These are phyloP conservation scores for Hoplias malabaricus DNA, from an alignment of 2,113 vertebrate species.

Conservation along the genomic window DNA sequence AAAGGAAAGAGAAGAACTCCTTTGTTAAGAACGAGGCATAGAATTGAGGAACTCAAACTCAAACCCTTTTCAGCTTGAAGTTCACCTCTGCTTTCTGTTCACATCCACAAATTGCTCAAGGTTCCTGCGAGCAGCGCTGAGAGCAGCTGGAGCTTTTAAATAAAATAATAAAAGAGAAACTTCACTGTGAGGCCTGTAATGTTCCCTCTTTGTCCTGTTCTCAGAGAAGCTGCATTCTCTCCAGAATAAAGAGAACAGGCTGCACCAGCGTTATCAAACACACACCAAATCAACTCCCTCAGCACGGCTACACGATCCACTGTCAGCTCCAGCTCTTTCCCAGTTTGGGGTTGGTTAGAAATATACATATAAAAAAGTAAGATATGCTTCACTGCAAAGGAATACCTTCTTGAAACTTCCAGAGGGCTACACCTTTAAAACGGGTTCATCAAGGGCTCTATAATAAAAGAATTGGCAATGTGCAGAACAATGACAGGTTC, in stretches of 20 bases:
- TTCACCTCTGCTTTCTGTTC: neutral
- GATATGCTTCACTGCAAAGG: neutral
- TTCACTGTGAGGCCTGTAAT: neutral
- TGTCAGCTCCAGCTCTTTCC: neutral
- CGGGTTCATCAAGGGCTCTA: no score
- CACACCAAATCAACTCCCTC: neutral
- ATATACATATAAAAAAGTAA: neutral
- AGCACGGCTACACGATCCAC: neutral
- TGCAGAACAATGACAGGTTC: no score
- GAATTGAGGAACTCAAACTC: neutral
- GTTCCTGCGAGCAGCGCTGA: neutral
- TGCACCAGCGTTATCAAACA: neutral
- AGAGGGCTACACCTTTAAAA: no score
- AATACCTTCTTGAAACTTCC: neutral
- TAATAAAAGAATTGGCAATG: no score
- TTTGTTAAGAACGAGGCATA: neutral
- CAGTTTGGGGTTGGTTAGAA: neutral
- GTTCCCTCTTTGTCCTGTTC: neutral
- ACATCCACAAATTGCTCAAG: neutral
- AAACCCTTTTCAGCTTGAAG: neutral
- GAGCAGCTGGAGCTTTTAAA: neutral
- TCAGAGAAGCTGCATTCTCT: neutral
- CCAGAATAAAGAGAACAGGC: conserved; percentile 3
- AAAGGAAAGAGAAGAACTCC: neutral
- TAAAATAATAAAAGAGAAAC: neutral